Conservation (phyloP, 2,888 invertebrate species). For the Dyspetes luteomarginatus region DNA sequence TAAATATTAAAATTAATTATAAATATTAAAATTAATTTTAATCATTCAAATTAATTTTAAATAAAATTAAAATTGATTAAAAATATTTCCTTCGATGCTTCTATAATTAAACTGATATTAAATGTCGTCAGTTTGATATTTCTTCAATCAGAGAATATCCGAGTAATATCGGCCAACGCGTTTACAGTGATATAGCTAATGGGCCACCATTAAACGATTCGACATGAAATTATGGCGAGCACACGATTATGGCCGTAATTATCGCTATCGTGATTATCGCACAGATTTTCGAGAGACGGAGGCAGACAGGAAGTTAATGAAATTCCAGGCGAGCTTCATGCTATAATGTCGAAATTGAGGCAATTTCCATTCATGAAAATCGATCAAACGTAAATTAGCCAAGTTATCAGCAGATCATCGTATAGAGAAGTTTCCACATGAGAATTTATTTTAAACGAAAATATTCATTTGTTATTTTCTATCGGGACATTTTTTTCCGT, state of each 20-base stretch:
- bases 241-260: neutral
- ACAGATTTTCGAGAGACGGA: slow-evolving; percentile 31
- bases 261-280: neutral
- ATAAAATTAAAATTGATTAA: too few species aligned
- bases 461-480: neutral
- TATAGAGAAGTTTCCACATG: neutral
- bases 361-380: slow-evolving; percentile 15
- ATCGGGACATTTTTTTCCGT: too few species aligned
- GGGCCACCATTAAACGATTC: slow-evolving; percentile 23
- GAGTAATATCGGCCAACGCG: slow-evolving; percentile 42
- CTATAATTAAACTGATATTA: neutral
- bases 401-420: neutral
- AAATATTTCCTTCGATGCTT: neutral
- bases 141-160: slow-evolving; percentile 13
- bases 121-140: neutral
- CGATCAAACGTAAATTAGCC: neutral
- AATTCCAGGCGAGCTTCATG: neutral
- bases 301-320: slow-evolving; percentile 9
- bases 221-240: slow-evolving; percentile 19
- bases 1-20: too few species aligned
- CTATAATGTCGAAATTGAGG: neutral
- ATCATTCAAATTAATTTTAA: too few species aligned
- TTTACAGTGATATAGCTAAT: slow-evolving; percentile 32
- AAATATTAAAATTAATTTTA: too few species aligned
- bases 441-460: neutral